Evolutionary conservation across 1,140 invertebrate genomes (phyloP), one percentile per base, ranked within the genome.

Genomic region (Drosophila sucinea): DNA sequence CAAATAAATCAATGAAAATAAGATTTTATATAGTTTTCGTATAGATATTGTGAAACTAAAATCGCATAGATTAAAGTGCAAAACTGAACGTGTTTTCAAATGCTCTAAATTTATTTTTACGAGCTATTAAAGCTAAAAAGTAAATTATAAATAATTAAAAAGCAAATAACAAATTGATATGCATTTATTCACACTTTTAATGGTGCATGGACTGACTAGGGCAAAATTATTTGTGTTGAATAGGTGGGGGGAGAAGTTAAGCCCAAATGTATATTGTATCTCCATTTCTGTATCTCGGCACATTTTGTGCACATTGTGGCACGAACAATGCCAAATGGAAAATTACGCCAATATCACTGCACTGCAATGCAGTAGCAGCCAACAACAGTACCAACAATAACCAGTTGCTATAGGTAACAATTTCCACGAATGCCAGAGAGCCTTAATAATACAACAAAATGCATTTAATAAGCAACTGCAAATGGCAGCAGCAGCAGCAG

Each of bases 401-500:
- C 75, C 69, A 79, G 72, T 78, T 76, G 75, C 63, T 54, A 65
- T 68, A 77, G 66, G 79, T 87, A 79, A 79, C 76, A 86, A 86
- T 87, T 86, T 86, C 83, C 83, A 87, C 75, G 83, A 86, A 86
- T 87, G 70, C 83, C 79, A 75, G 57, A 79, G 72, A 73, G 78
- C 63, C 72, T 79, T 86, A 86, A 86, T 86, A 87, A 79, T 61
- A 87, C 79, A 79, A 86, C 83, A 81, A 86, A 86, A 70, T 82
- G 72, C 81, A 87, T 79, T 86, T 86, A 86, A 86, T 86, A 86
- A 87, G 83, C 83, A 79, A 82, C 83, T 83, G 83, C 70, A 75
- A 87, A 87, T 87, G 82, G 78, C 82, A 80, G 65, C 56, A 62
- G 73, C 68, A 62, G 11, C 67, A 62, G 11, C 64, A 60, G 10